phyloP scores from a whole-genome alignment of 2,113 vertebrate species.

The Centrocercus urophasianus region DNA sequence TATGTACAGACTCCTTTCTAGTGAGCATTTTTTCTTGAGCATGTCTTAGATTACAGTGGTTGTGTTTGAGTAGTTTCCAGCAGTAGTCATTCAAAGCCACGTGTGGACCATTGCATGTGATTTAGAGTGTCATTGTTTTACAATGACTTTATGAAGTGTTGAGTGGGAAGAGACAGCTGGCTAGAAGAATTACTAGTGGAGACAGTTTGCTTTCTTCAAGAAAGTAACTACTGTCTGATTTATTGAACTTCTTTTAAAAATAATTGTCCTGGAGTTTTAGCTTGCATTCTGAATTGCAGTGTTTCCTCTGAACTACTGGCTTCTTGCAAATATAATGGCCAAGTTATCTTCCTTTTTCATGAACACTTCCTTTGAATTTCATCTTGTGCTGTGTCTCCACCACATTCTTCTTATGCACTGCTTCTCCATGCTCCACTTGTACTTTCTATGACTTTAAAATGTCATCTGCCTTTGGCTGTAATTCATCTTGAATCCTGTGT shows the following conservation, averaged over 20 bases:
- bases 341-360: background rate
- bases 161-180: background rate
- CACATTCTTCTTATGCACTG: background rate
- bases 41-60: background rate
- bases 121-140: background rate
- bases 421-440: background rate
- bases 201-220: background rate
- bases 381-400: background rate
- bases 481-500: background rate
- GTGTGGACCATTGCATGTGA: accelerated
- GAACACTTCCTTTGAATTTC: background rate
- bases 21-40: background rate
- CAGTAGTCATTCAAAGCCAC: background rate
- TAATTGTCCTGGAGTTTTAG: background rate
- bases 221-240: background rate
- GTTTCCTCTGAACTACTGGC: background rate
- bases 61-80: background rate
- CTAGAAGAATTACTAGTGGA: background rate
- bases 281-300: background rate
- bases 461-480: background rate
- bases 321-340: background rate
- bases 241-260: background rate
- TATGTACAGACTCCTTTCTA: too few species aligned
- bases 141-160: background rate
- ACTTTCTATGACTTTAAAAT: background rate